Evolutionary conservation across 2,113 vertebrate species (phyloP), one percentile per base, ranked within the genome.

Genomic region (rat (Rattus norvegicus)): DNA sequence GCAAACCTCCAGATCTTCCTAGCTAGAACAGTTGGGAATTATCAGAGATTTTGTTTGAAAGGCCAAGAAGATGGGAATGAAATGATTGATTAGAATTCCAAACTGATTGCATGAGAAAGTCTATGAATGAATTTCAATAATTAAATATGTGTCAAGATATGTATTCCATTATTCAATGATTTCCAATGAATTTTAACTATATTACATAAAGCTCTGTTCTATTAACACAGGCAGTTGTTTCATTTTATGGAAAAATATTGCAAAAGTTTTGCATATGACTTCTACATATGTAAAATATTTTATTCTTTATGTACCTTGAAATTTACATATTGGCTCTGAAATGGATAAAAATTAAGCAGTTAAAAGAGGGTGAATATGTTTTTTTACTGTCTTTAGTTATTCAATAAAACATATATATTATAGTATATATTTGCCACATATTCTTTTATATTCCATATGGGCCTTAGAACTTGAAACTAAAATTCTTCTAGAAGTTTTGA

Each of bases 371-470:
- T 65, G 69, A 84, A 88, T 4, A 84, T 84, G 19, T 75, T 84
- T 95, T 92, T 5, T 77, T 0, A 3, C 0, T 65, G 0, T 85
- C 24, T 89, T 93, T 24, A 65, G 54, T 85, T 76, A 6, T 83
- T 95, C 47, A 24, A 47, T 87, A 77, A 97, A 28, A 79, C 49
- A 79, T 95, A 56, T 88, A 7, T 95, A 65, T 14, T 70, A 17
- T 47, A 79, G 13, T 19, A 81, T 79, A 75, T 86, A 93, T 85
- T 43, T 77, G 49, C 9, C 30, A 65, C 33, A 92, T 92, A 17
- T 93, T 91, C 47, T 91, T 89, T 96, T 79, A 94, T 49, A 88
- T 95, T 95, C 26, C 17, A 65, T 70, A 65, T 88, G 12, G 43
- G 11, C 7, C 54, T 94, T 94, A 13, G 86, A 92, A 95, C 65